A percentile compares a stretch with the other conserved stretches of the same genome.
Evolutionary conservation across 1,140 invertebrate species (phyloP).

Genomic region (Pogonus chalceus): DNA sequence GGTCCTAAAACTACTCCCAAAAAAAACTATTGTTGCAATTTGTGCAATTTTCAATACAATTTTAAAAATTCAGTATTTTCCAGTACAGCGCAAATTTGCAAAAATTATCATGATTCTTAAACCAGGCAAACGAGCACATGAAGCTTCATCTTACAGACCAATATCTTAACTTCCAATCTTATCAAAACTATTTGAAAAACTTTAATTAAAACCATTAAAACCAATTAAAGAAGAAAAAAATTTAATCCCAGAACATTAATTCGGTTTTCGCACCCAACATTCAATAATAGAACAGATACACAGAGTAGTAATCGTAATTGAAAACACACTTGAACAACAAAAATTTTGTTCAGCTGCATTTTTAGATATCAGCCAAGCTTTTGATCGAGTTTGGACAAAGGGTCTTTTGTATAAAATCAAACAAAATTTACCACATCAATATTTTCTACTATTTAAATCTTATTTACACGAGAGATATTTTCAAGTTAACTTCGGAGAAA

Average conservation of each 20-base stretch:
- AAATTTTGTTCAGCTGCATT: slow-evolving; percentile 19
- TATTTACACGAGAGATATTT: slow-evolving; percentile 18
- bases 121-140: slow-evolving; percentile 15
- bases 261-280: neutral
- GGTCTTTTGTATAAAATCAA: slow-evolving; percentile 21
- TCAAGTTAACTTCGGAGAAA: slow-evolving; percentile 13
- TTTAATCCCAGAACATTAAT: neutral
- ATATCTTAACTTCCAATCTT: neutral
- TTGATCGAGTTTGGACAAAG: slow-evolving; percentile 25
- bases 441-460: slow-evolving; percentile 17
- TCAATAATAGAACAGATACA: neutral
- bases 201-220: neutral
- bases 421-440: slow-evolving; percentile 8
- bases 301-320: neutral
- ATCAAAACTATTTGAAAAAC: slow-evolving; percentile 9
- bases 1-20: slow-evolving; percentile 15
- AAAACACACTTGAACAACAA: neutral
- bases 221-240: neutral
- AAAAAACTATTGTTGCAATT: neutral
- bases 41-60: neutral
- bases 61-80: slow-evolving; percentile 15
- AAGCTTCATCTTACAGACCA: slow-evolving; percentile 11
- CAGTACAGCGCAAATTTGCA: neutral
- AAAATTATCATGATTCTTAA: slow-evolving; percentile 7
- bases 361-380: slow-evolving; percentile 24